Base-by-base conservation (phyloP, 2,113 vertebrate genomes). In the Etheostoma spectabile region DNA sequence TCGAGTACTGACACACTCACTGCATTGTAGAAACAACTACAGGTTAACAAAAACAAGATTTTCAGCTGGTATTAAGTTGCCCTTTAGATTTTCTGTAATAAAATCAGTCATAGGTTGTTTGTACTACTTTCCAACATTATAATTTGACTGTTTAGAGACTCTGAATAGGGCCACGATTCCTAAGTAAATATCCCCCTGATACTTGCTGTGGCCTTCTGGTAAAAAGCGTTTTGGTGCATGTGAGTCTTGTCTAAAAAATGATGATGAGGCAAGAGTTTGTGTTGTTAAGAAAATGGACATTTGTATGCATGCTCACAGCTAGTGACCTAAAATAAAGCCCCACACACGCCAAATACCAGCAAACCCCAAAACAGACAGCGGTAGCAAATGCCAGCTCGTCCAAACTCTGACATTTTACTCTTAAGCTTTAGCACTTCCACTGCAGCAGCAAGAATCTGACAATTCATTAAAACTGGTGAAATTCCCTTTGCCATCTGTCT, bases 401-500 rank as follows among this genome's bases (percentile, higher is more conserved):
- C 12, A 11, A 65, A 80, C 84, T 77, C 0, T 51, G 35, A 67
- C 55, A 53, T 80, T 74, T 86, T 38, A 22, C 56, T 56, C 21
- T 24, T 24, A 63, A 72, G 79, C 62, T 68, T 21, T 46, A 30
- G 19, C 6, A 33, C 63, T n/a, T 51, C 35, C 14, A 14, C 65
- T 78, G 16, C 21, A 1, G 21, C 56, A 71, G 66, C 68, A 64
- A 51, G 18, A 68, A 42, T 75, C 70, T 15, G 53, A 65, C 68
- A 80, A 78, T 86, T 92, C 63, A 91, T 84, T 80, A 85, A 79
- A 84, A 62, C 3, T 12, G 0, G 55, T 18, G 21, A 52, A 82
- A 8, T 59, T 77, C 61, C 70, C 30, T 14, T 82, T 68, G 5
- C 70, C 72, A 55, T 67, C 73, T 0, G 18, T 46, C 69, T 80